Percentiles rank a stretch among this genome's conserved stretches.
Conservation (phyloP, 2,113 vertebrate genomes). For the Cercocebus atys region DNA sequence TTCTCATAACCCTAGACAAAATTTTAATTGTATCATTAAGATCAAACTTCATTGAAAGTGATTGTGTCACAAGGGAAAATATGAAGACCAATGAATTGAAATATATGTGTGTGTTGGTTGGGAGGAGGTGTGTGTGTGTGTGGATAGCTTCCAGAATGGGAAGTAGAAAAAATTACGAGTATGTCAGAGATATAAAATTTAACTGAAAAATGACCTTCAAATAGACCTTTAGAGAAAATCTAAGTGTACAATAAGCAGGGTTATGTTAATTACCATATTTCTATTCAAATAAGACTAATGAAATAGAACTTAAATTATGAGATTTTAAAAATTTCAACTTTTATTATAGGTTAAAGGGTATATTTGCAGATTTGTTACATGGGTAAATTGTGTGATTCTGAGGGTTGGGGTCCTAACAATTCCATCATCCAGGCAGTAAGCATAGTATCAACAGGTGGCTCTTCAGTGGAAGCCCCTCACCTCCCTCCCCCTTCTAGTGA, state of each 20-base stretch:
- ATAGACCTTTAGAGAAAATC: background rate
- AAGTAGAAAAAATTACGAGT: background rate
- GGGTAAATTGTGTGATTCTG: too few relatives aligned
- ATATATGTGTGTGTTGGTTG: background rate
- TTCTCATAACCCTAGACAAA: background rate
- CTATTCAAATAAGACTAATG: background rate
- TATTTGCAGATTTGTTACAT: too few relatives aligned
- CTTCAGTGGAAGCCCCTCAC: too few relatives aligned
- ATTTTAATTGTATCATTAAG: background rate
- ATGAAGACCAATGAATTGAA: background rate
- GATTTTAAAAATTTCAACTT: background rate
- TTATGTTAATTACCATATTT: background rate
- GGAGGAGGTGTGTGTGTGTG: background rate
- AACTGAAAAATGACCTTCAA: background rate
- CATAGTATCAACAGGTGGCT: too few relatives aligned
- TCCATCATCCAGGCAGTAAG: too few relatives aligned
- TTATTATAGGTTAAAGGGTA: too few relatives aligned
- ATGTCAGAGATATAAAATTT: background rate
- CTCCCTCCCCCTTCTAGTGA: too few relatives aligned
- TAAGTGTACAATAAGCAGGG: background rate
- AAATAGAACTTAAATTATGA: background rate
- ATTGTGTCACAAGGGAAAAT: background rate
- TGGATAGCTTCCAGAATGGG: background rate
- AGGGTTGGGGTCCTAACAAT: too few relatives aligned
- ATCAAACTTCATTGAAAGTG: background rate